phyloP scores from a whole-genome alignment of 2,888 invertebrate species.

The Ectemnius cavifrons region DNA sequence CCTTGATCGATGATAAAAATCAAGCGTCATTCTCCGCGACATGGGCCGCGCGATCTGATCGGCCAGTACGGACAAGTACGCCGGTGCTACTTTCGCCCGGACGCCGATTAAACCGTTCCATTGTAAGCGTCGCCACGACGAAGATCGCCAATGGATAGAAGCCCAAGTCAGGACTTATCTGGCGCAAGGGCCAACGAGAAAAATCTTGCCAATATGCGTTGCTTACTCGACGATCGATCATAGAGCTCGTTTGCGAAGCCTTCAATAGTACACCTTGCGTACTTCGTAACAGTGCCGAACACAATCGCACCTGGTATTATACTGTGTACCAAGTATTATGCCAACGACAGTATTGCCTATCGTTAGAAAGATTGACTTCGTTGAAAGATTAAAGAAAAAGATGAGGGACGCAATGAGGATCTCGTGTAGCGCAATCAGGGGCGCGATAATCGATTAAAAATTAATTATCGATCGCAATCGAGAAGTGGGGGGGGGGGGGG shows the following conservation, averaged over 20 bases:
- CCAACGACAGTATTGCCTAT: too few species aligned
- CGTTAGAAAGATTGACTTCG: too few species aligned
- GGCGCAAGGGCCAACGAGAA: conserved; percentile 16
- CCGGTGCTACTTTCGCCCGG: conserved; percentile 1
- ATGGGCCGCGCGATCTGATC: too few species aligned
- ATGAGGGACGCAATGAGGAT: too few species aligned
- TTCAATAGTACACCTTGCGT: conserved; percentile 28
- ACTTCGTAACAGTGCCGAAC: conserved; percentile 51
- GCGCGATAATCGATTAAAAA: conserved; percentile 25
- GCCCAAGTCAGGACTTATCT: conserved; percentile 18
- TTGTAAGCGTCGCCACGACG: conserved; percentile 22
- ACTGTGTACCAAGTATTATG: not conserved
- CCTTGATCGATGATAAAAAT: conserved; percentile 4
- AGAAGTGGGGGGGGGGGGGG: not conserved
- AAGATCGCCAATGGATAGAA: conserved; percentile 43
- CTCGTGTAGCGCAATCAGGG: not conserved
- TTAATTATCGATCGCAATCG: conserved; percentile 31
- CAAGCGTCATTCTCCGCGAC: too few species aligned
- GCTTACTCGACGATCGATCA: conserved; percentile 44
- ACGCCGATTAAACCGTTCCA: conserved; percentile 13
- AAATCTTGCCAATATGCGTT: conserved; percentile 36
- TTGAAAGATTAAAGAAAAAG: too few species aligned
- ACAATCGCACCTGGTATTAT: conserved; percentile 54
- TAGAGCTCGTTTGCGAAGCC: conserved; percentile 29
- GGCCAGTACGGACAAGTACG: not conserved